Evolutionary conservation across 1,140 invertebrate genomes (phyloP), one percentile per base, ranked within the genome.

Genomic region (Bombus waltoni): DNA sequence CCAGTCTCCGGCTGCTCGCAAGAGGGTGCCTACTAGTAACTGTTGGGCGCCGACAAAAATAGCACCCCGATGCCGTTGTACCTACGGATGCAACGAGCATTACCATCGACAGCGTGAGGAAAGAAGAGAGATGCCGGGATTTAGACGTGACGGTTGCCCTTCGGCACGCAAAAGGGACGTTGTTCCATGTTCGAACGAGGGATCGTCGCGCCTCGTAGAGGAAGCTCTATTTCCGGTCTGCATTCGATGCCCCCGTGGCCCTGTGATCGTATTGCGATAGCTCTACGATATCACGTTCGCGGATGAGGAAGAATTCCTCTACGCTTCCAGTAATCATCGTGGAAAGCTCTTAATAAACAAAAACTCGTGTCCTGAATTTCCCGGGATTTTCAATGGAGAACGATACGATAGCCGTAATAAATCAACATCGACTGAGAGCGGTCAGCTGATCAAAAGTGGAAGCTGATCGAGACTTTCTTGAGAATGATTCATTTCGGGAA

Each of bases 191-290:
- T 40, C 65, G 59, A 66, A 25, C 47, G 65, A 77, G 82, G 82
- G 83, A 88, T 88, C 83, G 70, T 75, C 66, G 74, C 77, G 53
- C 18, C 25, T 42, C 71, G 42, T 76, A 59, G 88, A 90, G 90
- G 88, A 93, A 93, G 87, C 89, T 92, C 90, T 90, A 92, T 91
- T 93, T 93, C 92, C 91, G 91, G 88, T 89, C 83, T 81, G 25
- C 4, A 47, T 40, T n/a, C 25, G 28, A 62, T 53, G 66, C n/a
- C 32, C 66, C 4, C 13, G 66, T 79, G 68, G 18, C 38, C 8
- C 25, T 35, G 2, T n/a, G 38, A n/a, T 35, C n/a, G 40, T 2
- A 22, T 1, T 32, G n/a, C 71, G 70, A 81, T 72, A 75, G 47
- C 47, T 18, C 15, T 18, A 18, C 15, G 15, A 18, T 47, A 47